Evolutionary conservation across 2,888 invertebrate species (phyloP), one percentile per base, ranked within the genome.

Genomic region (Netelia fuscicornis): DNA sequence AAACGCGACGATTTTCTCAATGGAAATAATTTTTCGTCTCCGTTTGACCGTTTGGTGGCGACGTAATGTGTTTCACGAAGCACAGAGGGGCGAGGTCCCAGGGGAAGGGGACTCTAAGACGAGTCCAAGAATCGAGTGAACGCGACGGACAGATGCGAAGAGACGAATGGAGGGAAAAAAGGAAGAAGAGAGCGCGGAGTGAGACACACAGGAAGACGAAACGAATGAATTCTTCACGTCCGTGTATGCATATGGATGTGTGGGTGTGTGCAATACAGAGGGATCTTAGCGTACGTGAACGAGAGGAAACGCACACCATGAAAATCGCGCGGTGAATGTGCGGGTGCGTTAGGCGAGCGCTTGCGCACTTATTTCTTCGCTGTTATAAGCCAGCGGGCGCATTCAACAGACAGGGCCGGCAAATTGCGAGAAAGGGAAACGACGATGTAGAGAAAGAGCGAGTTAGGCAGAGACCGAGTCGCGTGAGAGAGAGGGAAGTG

Each of bases 341-440:
- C 54, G 54, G 13, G 17, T 54, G 60, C 20, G 65, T 20, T 68
- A 52, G 44, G 37, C 25, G 58, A 52, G 86, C 65, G 84, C 81
- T 60, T 78, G 84, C 80, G 86, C 81, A 30, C 20, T 64, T 67
- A 54, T 70, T 77, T 25, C 54, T 62, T 9, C n/a, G 23, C 10
- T 25, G 44, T 64, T 58, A 64, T 64, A 30, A 71, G 48, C 70
- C 79, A 42, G 42, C 62, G 30, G 70, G 64, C n/a, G 25, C 76
- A 80, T 75, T 83, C 74, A 76, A 76, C 75, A 70, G 80, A 67
- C 30, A 58, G 67, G 54, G 83, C 68, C 52, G 76, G 81, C 74
- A 74, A 78, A 75, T 75, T 71, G 68, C 52, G 74, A 79, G 75
- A 56, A 67, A 72, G 62, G 37, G 1, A 64, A 67, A 54, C 17